Base-by-base conservation (phyloP, 2,888 invertebrate species). In the Monopis laevigella region DNA sequence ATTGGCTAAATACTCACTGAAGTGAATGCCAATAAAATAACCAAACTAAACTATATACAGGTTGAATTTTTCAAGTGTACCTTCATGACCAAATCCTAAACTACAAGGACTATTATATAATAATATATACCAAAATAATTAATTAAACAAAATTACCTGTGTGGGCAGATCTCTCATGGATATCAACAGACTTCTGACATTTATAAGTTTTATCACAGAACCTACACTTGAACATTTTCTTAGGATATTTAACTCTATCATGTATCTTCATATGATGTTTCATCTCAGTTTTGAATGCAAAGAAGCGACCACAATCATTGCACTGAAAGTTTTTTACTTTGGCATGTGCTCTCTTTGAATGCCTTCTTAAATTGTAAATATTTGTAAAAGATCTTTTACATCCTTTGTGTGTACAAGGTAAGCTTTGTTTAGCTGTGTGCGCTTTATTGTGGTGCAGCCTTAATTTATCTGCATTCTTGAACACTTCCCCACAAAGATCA, bases 131-230 rank as follows among this genome's bases (percentile, higher is more conserved):
- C n/a, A n/a, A n/a, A n/a, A n/a, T n/a, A n/a, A n/a, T n/a, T n/a
- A n/a, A n/a, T n/a, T n/a, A n/a, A n/a, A n/a, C n/a, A n/a, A n/a
- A n/a, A n/a, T 11, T 18, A 40, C 40, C 40, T 40, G 81, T 80
- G 46, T 82, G 82, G n/a, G 59, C 69, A 30, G 82, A 75, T 58
- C 81, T 59, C 40, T 75, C 72, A 54, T 82, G 82, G 12, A 81
- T 62, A 35, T 62, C 43, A n/a, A 72, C 62, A 38, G 75, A 74
- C 44, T 77, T 78, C 2, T 58, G 50, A 51, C 67, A 72, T 45
- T 65, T 65, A 46, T 77, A 81, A 3, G 53, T 58, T 50, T 77
- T 78, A 28, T 66, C 58, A 54, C 82, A 82, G 40, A 65, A 56
- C 52, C 67, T 65, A 56, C 82, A 82, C 10, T 52, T 19, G 49